phyloP scores from a whole-genome alignment of 2,888 invertebrate species.

The Cryptus armator region DNA sequence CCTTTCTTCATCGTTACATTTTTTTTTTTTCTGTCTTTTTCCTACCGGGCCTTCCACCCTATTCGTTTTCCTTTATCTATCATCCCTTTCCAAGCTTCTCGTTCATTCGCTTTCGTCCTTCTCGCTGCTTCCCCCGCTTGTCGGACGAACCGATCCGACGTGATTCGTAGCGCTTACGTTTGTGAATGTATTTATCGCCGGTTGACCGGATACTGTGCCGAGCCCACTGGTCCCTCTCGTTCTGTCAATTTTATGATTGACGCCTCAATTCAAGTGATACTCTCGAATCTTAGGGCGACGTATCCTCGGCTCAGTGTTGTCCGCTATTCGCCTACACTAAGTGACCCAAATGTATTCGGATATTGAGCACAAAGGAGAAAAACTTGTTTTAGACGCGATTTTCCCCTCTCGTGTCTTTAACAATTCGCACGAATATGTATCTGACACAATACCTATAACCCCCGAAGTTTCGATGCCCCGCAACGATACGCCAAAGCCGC shows the following conservation, averaged over 20 bases:
- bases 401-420: not conserved
- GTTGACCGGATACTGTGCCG: not conserved
- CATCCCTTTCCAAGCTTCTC: not conserved
- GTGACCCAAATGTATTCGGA: slow-evolving; percentile 36
- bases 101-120: slow-evolving; percentile 23
- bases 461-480: not conserved
- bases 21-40: slow-evolving; percentile 3
- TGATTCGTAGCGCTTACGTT: slow-evolving; percentile 14
- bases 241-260: slow-evolving; percentile 42
- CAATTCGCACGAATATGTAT: slow-evolving; percentile 11
- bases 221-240: not conserved
- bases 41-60: not conserved
- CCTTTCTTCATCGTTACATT: slow-evolving; percentile 11
- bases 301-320: not conserved
- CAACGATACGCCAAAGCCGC: not conserved
- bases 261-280: slow-evolving; percentile 26
- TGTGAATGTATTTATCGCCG: slow-evolving; percentile 38
- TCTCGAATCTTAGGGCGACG: slow-evolving; percentile 5
- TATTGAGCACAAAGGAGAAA: not conserved
- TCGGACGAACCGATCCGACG: slow-evolving; percentile 30
- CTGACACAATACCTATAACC: slow-evolving; percentile 3
- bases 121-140: slow-evolving; percentile 34
- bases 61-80: not conserved
- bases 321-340: not conserved
- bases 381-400: not conserved